Evolutionary conservation across 2,888 invertebrate species (phyloP), one percentile per base, ranked within the genome.

Genomic region (Phrixothrix hirtus): DNA sequence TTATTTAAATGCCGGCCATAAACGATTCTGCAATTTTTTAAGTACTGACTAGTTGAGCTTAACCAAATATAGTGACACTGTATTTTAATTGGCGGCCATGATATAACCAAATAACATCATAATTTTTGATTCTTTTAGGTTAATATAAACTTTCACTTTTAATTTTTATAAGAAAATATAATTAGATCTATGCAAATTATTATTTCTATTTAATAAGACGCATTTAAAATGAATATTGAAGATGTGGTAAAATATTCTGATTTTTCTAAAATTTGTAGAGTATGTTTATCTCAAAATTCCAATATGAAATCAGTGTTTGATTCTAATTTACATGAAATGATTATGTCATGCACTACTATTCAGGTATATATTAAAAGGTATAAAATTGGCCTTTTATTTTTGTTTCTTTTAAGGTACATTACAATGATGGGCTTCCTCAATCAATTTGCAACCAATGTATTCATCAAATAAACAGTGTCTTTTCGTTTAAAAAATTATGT

Each of bases 361-460:
- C 55, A 61, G 44, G 60, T 61, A 53, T 27, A 16, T 37, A 9
- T 21, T n/a, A 34, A n/a, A 16, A 21, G 0, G 1, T 11, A 3
- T 21, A 1, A 14, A 15, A 1, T 9, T 21, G 1, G 2, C 2
- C 1, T 27, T 7, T 12, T 9, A 9, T 13, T 1, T n/a, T 2
- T 11, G 4, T 0, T 5, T 25, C n/a, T 32, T 51, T 57, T 57
- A 45, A 73, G 68, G 69, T 76, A n/a, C 63, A 65, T 31, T 16
- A 29, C 11, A 61, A 59, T 12, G 71, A 71, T 51, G 65, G 62
- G 10, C 52, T 70, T n/a, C 70, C 71, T 11, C 57, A 62, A 35
- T 56, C 61, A 30, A 63, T 71, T 21, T 71, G 71, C 57, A 31
- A 43, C 21, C 30, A 57, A 30, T 71, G 71, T 55, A 41, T 62